These are phyloP conservation scores for Cottoperca gobio DNA, from an alignment of 2,797 vertebrate species.

Conservation along the genomic window DNA sequence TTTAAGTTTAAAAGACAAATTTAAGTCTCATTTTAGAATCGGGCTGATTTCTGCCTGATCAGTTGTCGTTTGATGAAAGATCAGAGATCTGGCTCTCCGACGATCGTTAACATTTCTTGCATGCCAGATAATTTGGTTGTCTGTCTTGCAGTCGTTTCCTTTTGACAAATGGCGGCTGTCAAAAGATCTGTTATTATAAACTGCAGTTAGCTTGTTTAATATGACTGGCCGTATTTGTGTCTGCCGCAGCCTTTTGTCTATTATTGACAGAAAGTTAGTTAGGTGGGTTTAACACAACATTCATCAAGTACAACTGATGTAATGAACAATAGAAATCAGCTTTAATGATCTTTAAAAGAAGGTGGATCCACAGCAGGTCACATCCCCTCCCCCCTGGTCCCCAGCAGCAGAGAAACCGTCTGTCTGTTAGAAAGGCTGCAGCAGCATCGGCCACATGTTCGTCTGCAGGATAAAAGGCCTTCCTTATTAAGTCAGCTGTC, in stretches of 20 bases:
- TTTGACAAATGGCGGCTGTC: too few relatives aligned
- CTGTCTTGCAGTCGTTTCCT: too few relatives aligned
- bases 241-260: neutral
- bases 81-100: too few relatives aligned
- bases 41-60: too few relatives aligned
- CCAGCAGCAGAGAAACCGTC: conserved; percentile 15
- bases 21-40: too few relatives aligned
- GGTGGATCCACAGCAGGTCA: conserved; percentile 21
- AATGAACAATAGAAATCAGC: conserved; percentile 2
- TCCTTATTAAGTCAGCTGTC: conserved; percentile 72
- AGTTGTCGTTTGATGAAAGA: too few relatives aligned
- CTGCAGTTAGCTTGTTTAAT: neutral
- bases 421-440: conserved; percentile 21
- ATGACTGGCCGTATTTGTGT: neutral
- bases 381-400: conserved; percentile 10
- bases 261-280: neutral
- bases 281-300: neutral
- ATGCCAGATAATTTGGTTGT: too few relatives aligned
- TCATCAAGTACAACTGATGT: neutral
- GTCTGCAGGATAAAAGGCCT: conserved; percentile 60
- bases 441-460: conserved; percentile 53
- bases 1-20: too few relatives aligned
- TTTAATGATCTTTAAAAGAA: conserved; percentile 18
- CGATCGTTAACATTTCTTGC: too few relatives aligned
- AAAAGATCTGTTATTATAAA: too few relatives aligned